Percentiles rank a stretch among this genome's conserved stretches.
These are phyloP conservation scores for Burhinus bistriatus DNA, from an alignment of 2,113 vertebrate species.

Conservation along the genomic window DNA sequence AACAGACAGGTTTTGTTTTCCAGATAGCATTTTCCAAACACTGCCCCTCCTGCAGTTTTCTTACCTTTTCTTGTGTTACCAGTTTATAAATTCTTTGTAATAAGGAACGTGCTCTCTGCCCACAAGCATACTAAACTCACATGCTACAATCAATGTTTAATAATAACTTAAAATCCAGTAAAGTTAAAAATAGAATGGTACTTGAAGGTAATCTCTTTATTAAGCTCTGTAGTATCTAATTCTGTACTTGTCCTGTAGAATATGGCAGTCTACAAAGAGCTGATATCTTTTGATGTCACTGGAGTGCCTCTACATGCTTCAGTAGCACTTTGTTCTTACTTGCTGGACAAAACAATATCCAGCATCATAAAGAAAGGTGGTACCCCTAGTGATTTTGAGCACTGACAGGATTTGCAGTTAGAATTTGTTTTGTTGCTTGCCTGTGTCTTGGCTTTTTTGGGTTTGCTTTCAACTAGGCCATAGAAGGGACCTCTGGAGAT, in stretches of 20 bases:
- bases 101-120: neutral
- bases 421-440: neutral
- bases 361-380: neutral
- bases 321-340: neutral
- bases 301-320: neutral
- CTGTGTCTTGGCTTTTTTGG: neutral
- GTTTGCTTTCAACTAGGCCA: neutral
- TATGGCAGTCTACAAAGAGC: neutral
- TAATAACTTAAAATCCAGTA: slow-evolving; percentile 11
- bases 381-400: neutral
- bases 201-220: slow-evolving; percentile 8
- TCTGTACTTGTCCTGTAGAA: neutral
- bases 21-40: neutral
- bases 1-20: neutral
- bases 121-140: neutral
- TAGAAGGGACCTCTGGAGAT: neutral
- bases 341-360: neutral
- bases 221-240: neutral
- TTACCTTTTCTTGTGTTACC: neutral
- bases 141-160: neutral
- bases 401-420: neutral
- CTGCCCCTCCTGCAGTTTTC: neutral
- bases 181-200: neutral
- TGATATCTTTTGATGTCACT: neutral
- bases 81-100: neutral